Base-by-base conservation (phyloP, 1,140 invertebrate species). In the Drosophila aff. region DNA sequence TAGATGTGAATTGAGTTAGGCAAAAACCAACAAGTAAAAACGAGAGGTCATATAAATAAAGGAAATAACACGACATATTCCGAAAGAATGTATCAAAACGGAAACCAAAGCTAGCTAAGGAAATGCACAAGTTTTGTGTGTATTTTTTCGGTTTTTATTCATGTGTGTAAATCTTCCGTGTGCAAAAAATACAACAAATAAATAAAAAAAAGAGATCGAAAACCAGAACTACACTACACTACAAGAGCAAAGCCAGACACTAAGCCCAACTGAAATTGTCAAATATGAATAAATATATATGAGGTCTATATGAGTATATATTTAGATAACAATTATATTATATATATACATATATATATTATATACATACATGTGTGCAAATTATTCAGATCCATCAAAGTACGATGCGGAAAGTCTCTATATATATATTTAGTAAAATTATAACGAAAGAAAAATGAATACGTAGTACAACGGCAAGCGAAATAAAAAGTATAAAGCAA, bases 261-360 rank as follows among this genome's bases (percentile, higher is more conserved):
- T 84, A 83, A 89, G 85, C 85, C 85, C 85, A 90, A 90, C 85
- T 90, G 85, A 90, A 90, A 90, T 85, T 90, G 85, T 90, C 85
- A 85, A 90, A 90, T 87, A 87, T 83, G 58, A 77, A 64, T 71
- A 79, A 60, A 76, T 63, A 72, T 59, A 60, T 76, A 84, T 78
- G 50, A 72, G 78, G 77, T 90, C 77, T 89, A 89, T 87, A 87
- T 89, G 69, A 81, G 82, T 85, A 89, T 84, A 89, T 89, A 89
- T 89, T 89, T 89, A 89, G 84, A 89, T 89, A 89, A 90, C 75
- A 84, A 89, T 89, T 83, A 86, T 86, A 81, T 81, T 76, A 79
- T 75, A 72, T 62, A 69, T 71, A 82, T 71, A 78, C 47, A 79
- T 64, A 79, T 79, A 79, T 79, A 82, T 71, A 69, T 81, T 72